Conservation (phyloP, 2,113 vertebrate genomes). For the Crotophaga sulcirostris region DNA sequence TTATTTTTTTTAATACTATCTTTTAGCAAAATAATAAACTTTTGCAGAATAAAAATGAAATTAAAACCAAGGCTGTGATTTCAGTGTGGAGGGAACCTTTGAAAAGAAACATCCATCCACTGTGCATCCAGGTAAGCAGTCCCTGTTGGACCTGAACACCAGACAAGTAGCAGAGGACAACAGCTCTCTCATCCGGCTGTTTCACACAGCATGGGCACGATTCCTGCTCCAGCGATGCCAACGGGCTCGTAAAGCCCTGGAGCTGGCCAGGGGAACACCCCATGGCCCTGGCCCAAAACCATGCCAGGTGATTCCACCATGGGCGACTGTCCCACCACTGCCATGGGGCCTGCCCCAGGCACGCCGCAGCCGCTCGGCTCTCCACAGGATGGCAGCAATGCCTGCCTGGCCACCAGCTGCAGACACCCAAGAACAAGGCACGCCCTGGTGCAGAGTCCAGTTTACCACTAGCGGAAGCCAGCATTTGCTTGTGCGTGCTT, state of each 20-base stretch:
- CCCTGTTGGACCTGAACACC: not conserved
- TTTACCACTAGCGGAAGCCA: not conserved
- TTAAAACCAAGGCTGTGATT: not conserved
- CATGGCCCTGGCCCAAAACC: not conserved
- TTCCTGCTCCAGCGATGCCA: not conserved
- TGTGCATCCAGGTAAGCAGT: accelerated
- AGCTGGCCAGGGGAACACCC: not conserved
- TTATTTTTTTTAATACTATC: conserved; percentile 57
- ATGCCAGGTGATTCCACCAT: accelerated
- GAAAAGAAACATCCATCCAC: not conserved
- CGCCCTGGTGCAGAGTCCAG: not conserved
- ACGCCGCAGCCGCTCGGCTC: not conserved
- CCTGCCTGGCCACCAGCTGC: accelerated
- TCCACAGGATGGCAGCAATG: conserved; percentile 72
- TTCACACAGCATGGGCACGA: accelerated
- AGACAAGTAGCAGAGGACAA: not conserved
- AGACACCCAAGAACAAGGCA: not conserved
- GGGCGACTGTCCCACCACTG: accelerated
- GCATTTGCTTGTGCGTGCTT: not conserved
- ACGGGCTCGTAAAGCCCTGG: not conserved
- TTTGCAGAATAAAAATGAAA: conserved; percentile 62
- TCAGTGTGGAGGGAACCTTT: not conserved
- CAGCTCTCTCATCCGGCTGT: accelerated
- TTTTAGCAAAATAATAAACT: conserved; percentile 69
- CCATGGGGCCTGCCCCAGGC: accelerated